Evolutionary conservation across 1,140 invertebrate species (phyloP).

Genomic region (Prorops nasuta): DNA sequence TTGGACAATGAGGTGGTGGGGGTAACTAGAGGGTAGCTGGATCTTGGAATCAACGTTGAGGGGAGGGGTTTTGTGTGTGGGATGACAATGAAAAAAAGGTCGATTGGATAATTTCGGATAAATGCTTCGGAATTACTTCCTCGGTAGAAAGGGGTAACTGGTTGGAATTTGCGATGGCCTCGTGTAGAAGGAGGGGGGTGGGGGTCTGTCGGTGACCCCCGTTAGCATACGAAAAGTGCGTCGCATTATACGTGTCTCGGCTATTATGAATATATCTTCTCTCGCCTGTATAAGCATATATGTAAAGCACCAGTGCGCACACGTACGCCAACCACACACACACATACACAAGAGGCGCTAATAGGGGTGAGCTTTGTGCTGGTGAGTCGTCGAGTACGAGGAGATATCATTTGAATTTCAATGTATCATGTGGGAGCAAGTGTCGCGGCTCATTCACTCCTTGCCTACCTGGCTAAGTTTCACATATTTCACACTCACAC

Average conservation of each 20-base stretch:
- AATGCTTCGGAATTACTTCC: neutral
- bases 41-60: no score
- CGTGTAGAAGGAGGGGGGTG: neutral
- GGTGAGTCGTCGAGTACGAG: no score
- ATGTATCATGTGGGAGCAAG: slow-evolving; percentile 47
- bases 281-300: slow-evolving; percentile 35
- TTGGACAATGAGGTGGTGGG: no score
- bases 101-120: no score
- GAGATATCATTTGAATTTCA: slow-evolving; percentile 52
- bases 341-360: neutral
- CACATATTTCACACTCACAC: no score
- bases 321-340: neutral
- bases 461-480: slow-evolving; percentile 10
- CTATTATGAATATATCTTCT: slow-evolving; percentile 44
- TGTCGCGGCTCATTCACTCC: slow-evolving; percentile 29
- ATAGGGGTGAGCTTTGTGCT: neutral
- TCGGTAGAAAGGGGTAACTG: neutral
- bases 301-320: slow-evolving; percentile 21
- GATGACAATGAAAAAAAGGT: no score
- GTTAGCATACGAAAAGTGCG: slow-evolving; percentile 50
- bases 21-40: no score
- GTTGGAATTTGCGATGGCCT: neutral
- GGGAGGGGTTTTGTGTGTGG: no score
- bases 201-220: slow-evolving; percentile 35
- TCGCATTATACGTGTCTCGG: slow-evolving; percentile 37